Percentiles rank a stretch among this genome's conserved stretches.
These are phyloP conservation scores for Diarsia brunnea DNA, from an alignment of 2,888 invertebrate genomes.

Conservation along the genomic window DNA sequence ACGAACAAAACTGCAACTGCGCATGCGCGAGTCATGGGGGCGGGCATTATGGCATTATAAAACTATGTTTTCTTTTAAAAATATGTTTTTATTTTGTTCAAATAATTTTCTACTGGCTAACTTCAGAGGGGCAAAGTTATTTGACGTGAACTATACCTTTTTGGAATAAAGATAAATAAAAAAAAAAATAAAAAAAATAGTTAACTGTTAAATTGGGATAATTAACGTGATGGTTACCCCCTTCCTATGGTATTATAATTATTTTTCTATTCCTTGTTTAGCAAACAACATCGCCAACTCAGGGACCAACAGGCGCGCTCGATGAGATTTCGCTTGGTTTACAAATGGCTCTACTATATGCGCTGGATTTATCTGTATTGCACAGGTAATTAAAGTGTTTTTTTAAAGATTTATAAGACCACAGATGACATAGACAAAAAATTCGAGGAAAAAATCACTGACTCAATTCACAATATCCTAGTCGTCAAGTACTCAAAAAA, in stretches of 20 bases:
- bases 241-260: too few relatives aligned
- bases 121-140: too few relatives aligned
- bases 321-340: slow-evolving; percentile 95
- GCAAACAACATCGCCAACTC: slow-evolving; percentile 83
- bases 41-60: too few relatives aligned
- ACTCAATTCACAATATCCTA: not conserved
- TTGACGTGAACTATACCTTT: too few relatives aligned
- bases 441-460: not conserved
- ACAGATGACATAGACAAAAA: not conserved
- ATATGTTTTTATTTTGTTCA: too few relatives aligned
- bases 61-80: too few relatives aligned
- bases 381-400: slow-evolving; percentile 83
- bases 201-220: not conserved
- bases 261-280: slow-evolving; percentile 65
- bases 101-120: too few relatives aligned
- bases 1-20: too few relatives aligned
- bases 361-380: slow-evolving; percentile 95
- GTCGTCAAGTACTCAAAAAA: not conserved
- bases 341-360: slow-evolving; percentile 95
- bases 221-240: too few relatives aligned
- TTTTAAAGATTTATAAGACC: not conserved
- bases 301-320: slow-evolving; percentile 92
- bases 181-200: too few relatives aligned
- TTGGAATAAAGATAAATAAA: too few relatives aligned
- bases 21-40: too few relatives aligned